Evolutionary conservation across 2,888 invertebrate genomes (phyloP).

Genomic region (Troides helena): DNA sequence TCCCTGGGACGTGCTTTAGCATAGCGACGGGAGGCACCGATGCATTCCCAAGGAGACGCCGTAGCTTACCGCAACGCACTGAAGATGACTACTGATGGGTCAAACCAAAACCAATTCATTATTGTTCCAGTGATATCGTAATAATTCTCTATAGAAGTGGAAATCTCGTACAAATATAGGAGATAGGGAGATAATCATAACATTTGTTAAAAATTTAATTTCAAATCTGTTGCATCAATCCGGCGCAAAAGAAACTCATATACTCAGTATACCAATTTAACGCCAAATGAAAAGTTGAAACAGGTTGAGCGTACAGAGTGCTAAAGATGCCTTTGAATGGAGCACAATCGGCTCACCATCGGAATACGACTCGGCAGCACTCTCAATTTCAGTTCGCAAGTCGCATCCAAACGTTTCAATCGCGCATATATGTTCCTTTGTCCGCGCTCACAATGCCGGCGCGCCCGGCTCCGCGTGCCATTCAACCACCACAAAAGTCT

Average conservation of each 20-base stretch:
- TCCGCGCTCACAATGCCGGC: slow-evolving; percentile 62
- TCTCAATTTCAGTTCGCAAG: slow-evolving; percentile 68
- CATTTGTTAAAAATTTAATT: background rate
- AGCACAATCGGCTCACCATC: slow-evolving; percentile 23
- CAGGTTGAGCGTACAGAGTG: background rate
- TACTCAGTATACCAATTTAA: background rate
- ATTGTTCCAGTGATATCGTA: too few species aligned
- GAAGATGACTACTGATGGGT: too few species aligned
- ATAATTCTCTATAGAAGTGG: too few species aligned
- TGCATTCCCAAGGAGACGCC: too few species aligned
- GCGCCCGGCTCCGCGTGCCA: slow-evolving; percentile 50
- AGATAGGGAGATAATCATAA: background rate
- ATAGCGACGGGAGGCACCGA: too few species aligned
- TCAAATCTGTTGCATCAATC: background rate
- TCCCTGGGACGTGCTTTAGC: too few species aligned
- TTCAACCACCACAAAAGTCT: slow-evolving; percentile 73
- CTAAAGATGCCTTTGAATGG: slow-evolving; percentile 10
- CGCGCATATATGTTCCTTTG: slow-evolving; percentile 72
- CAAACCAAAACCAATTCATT: too few species aligned
- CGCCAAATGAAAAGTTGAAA: background rate
- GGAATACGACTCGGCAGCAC: slow-evolving; percentile 40
- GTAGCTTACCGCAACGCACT: too few species aligned
- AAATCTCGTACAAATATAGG: too few species aligned
- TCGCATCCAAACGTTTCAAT: slow-evolving; percentile 65
- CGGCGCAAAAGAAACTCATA: background rate